Percentiles rank a stretch among this genome's conserved stretches.
Conservation (phyloP, 1,140 invertebrate species). For the Drosophila takahashii region DNA sequence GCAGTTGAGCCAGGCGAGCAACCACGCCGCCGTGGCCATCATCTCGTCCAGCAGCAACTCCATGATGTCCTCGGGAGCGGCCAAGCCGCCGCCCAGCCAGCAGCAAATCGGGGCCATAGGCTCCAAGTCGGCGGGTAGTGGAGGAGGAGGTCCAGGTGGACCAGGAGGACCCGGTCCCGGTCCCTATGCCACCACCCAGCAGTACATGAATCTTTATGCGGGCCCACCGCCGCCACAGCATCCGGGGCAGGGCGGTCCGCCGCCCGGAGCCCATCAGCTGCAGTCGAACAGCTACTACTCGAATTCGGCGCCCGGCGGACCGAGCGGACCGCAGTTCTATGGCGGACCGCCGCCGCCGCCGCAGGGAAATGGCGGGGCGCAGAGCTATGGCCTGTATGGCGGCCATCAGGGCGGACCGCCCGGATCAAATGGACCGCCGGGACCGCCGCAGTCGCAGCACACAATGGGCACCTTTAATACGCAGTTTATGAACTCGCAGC, state of each 20-base stretch:
- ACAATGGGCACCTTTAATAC: constrained; percentile 84
- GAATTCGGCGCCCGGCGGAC: constrained; percentile 85
- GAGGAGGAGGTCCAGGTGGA: constrained; percentile 82
- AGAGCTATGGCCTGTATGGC: constrained; percentile 86
- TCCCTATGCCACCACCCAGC: constrained; percentile 84
- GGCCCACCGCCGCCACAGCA: constrained; percentile 84
- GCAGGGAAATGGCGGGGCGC: constrained; percentile 85
- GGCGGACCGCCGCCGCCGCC: constrained; percentile 78
- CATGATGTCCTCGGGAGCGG: constrained; percentile 93
- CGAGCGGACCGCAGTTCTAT: constrained; percentile 84
- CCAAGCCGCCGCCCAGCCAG: constrained; percentile 90
- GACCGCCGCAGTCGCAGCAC: constrained; percentile 77
- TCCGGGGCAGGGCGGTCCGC: constrained; percentile 83
- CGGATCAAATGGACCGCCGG: constrained; percentile 62
- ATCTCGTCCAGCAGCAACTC: constrained; percentile 93
- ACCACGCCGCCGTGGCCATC: constrained; percentile 87
- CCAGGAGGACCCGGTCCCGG: constrained; percentile 59
- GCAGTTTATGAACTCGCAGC: constrained; percentile 84
- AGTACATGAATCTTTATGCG: constrained; percentile 82
- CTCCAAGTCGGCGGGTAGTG: constrained; percentile 86
- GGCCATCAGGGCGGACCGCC: constrained; percentile 79
- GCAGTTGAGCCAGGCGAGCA: constrained; percentile 91
- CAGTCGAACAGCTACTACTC: constrained; percentile 88
- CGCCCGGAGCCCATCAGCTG: constrained; percentile 86
- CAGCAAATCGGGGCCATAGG: constrained; percentile 94